Conservation (phyloP, 2,888 invertebrate species). For the Epistrophella euchroma region DNA sequence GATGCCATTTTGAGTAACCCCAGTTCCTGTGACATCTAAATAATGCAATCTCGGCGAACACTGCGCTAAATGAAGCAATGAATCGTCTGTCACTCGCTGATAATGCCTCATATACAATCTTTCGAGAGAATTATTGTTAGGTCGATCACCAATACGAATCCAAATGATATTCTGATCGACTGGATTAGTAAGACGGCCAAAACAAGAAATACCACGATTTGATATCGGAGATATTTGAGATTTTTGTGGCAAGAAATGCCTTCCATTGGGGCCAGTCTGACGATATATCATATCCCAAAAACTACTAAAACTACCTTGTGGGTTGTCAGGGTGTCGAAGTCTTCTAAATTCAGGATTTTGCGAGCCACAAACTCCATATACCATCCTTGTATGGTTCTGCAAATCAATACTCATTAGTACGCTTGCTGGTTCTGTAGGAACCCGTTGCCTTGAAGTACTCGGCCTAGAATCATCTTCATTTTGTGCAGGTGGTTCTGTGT, state of each 20-base stretch:
- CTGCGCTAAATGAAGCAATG: slow-evolving; percentile 86
- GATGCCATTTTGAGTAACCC: slow-evolving; percentile 87
- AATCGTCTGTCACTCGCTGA: slow-evolving; percentile 86
- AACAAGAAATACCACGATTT: slow-evolving; percentile 82
- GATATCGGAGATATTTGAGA: slow-evolving; percentile 78
- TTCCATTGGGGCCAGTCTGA: slow-evolving; percentile 31
- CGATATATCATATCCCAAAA: slow-evolving; percentile 82
- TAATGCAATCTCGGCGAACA: slow-evolving; percentile 86
- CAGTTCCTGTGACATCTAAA: slow-evolving; percentile 88
- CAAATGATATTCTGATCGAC: slow-evolving; percentile 82
- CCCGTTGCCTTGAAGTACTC: slow-evolving; percentile 18
- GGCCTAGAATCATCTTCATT: slow-evolving; percentile 23
- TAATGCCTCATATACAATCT: slow-evolving; percentile 86
- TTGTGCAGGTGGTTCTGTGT: neutral
- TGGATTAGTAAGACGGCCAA: slow-evolving; percentile 81
- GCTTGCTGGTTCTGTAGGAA: neutral
- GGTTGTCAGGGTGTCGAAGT: slow-evolving; percentile 33
- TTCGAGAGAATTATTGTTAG: slow-evolving; percentile 84
- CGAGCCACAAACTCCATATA: slow-evolving; percentile 48
- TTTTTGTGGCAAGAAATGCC: slow-evolving; percentile 26
- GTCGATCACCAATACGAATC: slow-evolving; percentile 82
- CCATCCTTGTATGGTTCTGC: slow-evolving; percentile 28
- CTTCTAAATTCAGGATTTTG: slow-evolving; percentile 40
- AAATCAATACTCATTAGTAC: slow-evolving; percentile 50
- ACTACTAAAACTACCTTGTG: slow-evolving; percentile 78